A percentile compares a stretch with the other conserved stretches of the same genome.
These are phyloP conservation scores for Sprattus sprattus DNA, from an alignment of 2,113 vertebrate genomes.

Conservation along the genomic window DNA sequence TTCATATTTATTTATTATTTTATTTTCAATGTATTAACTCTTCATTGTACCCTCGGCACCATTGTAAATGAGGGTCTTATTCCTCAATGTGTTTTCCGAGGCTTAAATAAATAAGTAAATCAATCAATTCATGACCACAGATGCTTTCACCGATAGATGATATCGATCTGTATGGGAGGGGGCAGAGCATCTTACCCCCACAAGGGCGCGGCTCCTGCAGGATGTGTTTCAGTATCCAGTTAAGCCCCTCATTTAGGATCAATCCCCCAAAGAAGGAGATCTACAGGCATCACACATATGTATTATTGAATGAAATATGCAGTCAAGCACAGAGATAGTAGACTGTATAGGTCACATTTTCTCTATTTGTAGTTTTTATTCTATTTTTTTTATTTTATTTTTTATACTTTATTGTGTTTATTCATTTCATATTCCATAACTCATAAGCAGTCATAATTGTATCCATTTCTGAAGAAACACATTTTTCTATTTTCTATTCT, in stretches of 20 bases:
- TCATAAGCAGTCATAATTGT: too few species aligned
- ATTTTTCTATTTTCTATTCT: too few species aligned
- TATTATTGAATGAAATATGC: background rate
- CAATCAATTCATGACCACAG: background rate
- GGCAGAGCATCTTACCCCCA: slow-evolving; percentile 73
- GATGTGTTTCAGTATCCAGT: slow-evolving; percentile 95
- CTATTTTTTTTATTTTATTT: too few species aligned
- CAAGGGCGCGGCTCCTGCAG: slow-evolving; percentile 92
- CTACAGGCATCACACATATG: slow-evolving; percentile 57
- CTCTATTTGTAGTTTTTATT: background rate
- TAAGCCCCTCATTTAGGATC: slow-evolving; percentile 88
- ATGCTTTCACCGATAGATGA: background rate
- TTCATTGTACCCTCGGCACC: too few species aligned
- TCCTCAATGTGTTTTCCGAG: too few species aligned
- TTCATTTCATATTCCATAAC: too few species aligned
- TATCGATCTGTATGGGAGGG: background rate
- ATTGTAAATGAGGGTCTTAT: too few species aligned
- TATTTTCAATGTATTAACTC: too few species aligned
- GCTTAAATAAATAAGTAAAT: too few species aligned
- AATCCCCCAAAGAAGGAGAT: slow-evolving; percentile 96
- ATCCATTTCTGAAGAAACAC: too few species aligned
- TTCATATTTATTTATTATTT: too few species aligned
- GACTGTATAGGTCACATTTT: background rate
- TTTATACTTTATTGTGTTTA: too few species aligned
- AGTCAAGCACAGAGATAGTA: background rate